Base-by-base conservation (phyloP, 2,888 invertebrate genomes). In the Melinaea menophilus region DNA sequence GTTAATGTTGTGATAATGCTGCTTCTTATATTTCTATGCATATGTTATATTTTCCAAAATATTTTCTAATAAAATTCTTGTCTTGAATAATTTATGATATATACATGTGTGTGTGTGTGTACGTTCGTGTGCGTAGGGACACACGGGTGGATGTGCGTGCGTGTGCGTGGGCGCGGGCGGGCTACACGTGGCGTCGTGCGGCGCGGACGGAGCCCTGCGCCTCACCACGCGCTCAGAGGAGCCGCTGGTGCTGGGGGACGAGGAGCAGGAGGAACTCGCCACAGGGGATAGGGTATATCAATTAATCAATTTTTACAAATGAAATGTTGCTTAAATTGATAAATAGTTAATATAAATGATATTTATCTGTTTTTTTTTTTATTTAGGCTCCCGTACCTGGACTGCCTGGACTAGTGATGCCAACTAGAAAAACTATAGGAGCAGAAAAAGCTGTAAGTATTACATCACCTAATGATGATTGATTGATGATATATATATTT, bases 161-260 rank as follows among this genome's bases (percentile, higher is more conserved):
- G 80, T 98, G 72, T 90, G 93, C 0, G 94, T 97, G 51, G 96
- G 96, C 72, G 93, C 95, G 1, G 96, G 95, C 82, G 98, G 98
- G 0, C 91, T 94, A 67, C 95, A 93, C 84, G 92, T 94, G 13
- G 94, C 94, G 5, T 94, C 95, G 31, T 95, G 96, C 76, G 98
- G 98, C 37, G 94, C 95, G 1, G 99, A 99, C 91, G 92, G 94
- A 71, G 96, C 97, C 22, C 83, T 99, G 64, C 92, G 99, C 0
- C 84, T 99, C 64, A 98, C 94, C 92, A 93, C 97, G 82, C 94
- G 95, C 76, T 95, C 97, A 0, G 94, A 95, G 47, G 98, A 99
- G 84, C 94, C 96, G 2, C 92, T 99, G 56, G 96, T 99, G n/a
- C 88, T 99, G 11, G 95, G 98, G 76, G 99, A 95, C 73, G 99